Evolutionary conservation across 2,797 vertebrate species (phyloP), one percentile per base, ranked within the genome.

Genomic region (Hylomyscus alleni): DNA sequence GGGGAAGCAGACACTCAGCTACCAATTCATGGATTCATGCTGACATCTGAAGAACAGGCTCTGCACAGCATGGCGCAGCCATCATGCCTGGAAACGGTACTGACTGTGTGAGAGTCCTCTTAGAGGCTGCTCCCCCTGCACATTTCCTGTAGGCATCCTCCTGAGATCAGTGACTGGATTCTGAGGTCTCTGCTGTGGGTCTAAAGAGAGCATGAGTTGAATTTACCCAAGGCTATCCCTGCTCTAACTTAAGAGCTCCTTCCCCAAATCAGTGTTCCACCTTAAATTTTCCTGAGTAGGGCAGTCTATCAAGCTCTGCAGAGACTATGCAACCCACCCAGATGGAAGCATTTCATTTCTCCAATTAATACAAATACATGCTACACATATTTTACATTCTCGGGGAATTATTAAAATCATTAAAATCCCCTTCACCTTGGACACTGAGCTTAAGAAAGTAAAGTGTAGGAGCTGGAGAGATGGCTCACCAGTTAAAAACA

Each of bases 311-410:
- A 47, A 65, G 19, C 40, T 82, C 62, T 56, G 75, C 58, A 60
- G 65, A 88, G 56, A 80, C 85, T 52, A 86, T 19, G 12, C 34
- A 44, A 54, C 67, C n/a, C 94, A 72, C 62, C 69, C 67, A 87
- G 92, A 84, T 34, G 87, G 93, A 75, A 31, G 47, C 91, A 91
- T 80, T 78, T 89, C 94, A 85, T 24, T 29, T 58, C 31, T 93
- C 81, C 72, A 95, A 92, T 81, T 78, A 90, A 60, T 44, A 85
- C 87, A 89, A 52, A 90, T 50, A 80, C 91, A 93, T 94, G 80
- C 1, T 72, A 96, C 82, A 81, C 3, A 81, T 6, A 14, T 92
- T 96, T 94, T 97, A 95, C 95, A 94, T 92, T 97, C 94, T 97
- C 40, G 19, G 6, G 24, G 73, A 94, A 60, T 40, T 92, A 96